These are phyloP conservation scores for Oryzias melastigma DNA, from an alignment of 2,113 vertebrate species.

Conservation along the genomic window DNA sequence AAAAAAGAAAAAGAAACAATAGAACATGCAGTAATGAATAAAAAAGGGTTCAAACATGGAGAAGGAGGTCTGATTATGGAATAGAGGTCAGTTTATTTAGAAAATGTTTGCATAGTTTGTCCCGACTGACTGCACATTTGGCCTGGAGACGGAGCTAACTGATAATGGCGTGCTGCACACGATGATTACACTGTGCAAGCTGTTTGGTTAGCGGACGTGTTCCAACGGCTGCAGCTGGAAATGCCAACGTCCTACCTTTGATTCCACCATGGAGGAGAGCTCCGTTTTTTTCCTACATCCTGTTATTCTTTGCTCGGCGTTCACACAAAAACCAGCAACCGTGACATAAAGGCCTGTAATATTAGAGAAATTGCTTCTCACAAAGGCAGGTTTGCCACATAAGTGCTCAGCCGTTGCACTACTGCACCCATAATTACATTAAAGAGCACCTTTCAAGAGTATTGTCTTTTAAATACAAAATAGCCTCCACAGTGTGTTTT, in stretches of 20 bases:
- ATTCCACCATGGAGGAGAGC: constrained; percentile 1
- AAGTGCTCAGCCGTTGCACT: background rate
- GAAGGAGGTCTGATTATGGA: background rate
- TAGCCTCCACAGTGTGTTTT: background rate
- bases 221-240: constrained; percentile 20
- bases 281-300: constrained; percentile 6
- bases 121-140: constrained; percentile 28
- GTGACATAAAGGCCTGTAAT: background rate
- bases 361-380: background rate
- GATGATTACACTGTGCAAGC: constrained; percentile 29
- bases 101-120: constrained; percentile 27
- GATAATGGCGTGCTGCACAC: constrained; percentile 39
- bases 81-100: constrained; percentile 23
- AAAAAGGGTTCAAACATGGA: constrained; percentile 1
- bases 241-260: background rate
- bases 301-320: background rate
- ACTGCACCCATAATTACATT: constrained; percentile 15
- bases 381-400: background rate
- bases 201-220: constrained; percentile 43
- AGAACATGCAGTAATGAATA: background rate
- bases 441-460: background rate
- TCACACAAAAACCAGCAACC: constrained; percentile 11
- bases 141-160: constrained; percentile 11
- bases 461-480: constrained; percentile 6
- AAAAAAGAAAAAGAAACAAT: constrained; percentile 13